A percentile compares a stretch with the other conserved stretches of the same genome.
These are phyloP conservation scores for Ernsta delagoae DNA, from an alignment of 2,888 invertebrate genomes.

Conservation along the genomic window DNA sequence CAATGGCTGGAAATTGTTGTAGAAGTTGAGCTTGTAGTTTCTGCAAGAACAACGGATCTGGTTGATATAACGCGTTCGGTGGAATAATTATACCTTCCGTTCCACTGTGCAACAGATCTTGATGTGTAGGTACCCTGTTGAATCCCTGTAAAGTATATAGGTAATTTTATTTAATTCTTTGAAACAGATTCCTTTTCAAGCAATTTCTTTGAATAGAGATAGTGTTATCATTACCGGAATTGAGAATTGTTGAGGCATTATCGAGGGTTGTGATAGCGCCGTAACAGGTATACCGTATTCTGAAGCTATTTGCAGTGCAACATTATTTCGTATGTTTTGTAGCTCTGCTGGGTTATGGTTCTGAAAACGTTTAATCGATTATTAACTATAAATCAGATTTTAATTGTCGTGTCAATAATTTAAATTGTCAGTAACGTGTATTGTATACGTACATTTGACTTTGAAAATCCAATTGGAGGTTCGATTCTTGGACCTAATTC, in stretches of 20 bases:
- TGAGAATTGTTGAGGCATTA: conserved; percentile 63
- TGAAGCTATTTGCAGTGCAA: conserved; percentile 71
- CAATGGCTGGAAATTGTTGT: conserved; percentile 70
- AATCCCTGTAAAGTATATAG: conserved; percentile 51
- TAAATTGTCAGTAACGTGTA: not conserved
- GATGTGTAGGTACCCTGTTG: conserved; percentile 61
- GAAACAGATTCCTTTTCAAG: no score
- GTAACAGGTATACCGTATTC: conserved; percentile 73
- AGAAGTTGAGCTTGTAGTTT: conserved; percentile 72
- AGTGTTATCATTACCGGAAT: conserved; percentile 55
- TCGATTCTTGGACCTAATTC: conserved; percentile 63
- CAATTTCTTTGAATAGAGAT: no score
- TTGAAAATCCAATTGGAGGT: conserved; percentile 73
- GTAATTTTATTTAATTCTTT: no score
- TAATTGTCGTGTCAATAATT: not conserved
- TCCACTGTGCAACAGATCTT: conserved; percentile 64
- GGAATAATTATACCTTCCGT: conserved; percentile 69
- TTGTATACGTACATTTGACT: conserved; percentile 58
- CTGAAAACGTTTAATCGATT: no score
- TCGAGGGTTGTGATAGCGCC: conserved; percentile 64
- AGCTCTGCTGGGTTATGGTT: conserved; percentile 63
- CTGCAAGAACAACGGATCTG: conserved; percentile 60
- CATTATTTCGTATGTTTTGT: conserved; percentile 68
- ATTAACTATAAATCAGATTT: no score
- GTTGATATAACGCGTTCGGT: conserved; percentile 68